These are phyloP conservation scores for Thaumetopoea pityocampa DNA, from an alignment of 1,140 invertebrate genomes.

Conservation along the genomic window DNA sequence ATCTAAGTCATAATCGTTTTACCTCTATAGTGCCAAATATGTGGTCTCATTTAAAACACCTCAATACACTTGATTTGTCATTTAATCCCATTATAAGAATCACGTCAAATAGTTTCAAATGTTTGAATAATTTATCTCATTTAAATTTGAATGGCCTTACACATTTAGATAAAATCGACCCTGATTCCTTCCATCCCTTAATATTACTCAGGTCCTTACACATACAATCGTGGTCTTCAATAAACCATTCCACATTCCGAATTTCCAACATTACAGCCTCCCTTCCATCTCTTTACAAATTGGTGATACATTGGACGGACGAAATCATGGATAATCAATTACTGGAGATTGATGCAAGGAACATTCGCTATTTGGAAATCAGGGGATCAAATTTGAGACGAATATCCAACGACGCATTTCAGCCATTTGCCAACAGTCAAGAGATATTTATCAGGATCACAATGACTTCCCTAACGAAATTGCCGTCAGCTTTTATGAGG, in stretches of 20 bases:
- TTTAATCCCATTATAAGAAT: slow-evolving; percentile 80
- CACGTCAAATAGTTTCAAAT: slow-evolving; percentile 75
- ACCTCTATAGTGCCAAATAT: slow-evolving; percentile 79
- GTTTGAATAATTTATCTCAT: slow-evolving; percentile 75
- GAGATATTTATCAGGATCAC: slow-evolving; percentile 86
- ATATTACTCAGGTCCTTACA: slow-evolving; percentile 73
- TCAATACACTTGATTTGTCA: slow-evolving; percentile 80
- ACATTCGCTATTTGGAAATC: slow-evolving; percentile 87
- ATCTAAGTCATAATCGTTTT: slow-evolving; percentile 82
- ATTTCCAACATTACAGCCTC: slow-evolving; percentile 60
- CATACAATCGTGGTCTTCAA: slow-evolving; percentile 73
- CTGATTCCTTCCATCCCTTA: slow-evolving; percentile 79
- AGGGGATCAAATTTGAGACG: slow-evolving; percentile 82
- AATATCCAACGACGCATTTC: slow-evolving; percentile 84
- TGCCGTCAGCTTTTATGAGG: slow-evolving; percentile 87
- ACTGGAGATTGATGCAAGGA: slow-evolving; percentile 80
- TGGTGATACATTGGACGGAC: slow-evolving; percentile 85
- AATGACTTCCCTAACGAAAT: slow-evolving; percentile 83
- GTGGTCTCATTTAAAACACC: slow-evolving; percentile 76
- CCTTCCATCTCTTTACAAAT: slow-evolving; percentile 77
- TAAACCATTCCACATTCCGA: slow-evolving; percentile 78
- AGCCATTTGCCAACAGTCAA: slow-evolving; percentile 78
- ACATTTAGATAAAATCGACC: slow-evolving; percentile 79
- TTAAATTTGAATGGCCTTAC: slow-evolving; percentile 77
- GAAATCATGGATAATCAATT: slow-evolving; percentile 82